Base-by-base conservation (phyloP, 2,797 vertebrate genomes). In the Acanthornis magna region DNA sequence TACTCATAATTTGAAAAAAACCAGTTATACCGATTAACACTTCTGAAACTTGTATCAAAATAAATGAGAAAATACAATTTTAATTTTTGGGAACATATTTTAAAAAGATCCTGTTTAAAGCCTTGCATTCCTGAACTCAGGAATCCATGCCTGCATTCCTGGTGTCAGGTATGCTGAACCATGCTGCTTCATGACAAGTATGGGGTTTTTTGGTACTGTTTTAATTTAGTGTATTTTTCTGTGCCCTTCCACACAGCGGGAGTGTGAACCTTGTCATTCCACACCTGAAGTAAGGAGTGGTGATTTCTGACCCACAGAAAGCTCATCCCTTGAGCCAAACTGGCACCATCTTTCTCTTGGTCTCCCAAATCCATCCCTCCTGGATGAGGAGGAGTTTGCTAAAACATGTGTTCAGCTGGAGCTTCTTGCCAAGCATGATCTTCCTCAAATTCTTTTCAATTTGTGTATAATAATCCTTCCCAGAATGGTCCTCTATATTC, bases 401-500 rank as follows among this genome's bases (percentile, higher is more conserved):
- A n/a, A 79, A 75, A 58, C 16, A 17, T 0, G 0, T 34, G 26
- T 26, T 32, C 45, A 74, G 30, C 11, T 2, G 1, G 43, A 88
- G 19, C 54, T 73, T 22, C 32, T 78, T 72, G 42, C 16, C 67
- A 57, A 68, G 16, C 32, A 9, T 26, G 23, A 74, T 14, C 27
- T 76, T 54, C 43, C 50, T 25, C 43, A 60, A 32, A 19, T 48
- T 60, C 43, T 82, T 63, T 36, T 70, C 25, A 7, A 19, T 71
- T 80, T 68, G 5, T 67, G 13, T 16, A 23, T 4, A 17, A 63
- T 32, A 91, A 85, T 57, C 27, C 25, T 65, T 53, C 51, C 10
- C 30, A 81, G 4, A 40, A 65, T 0, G 1, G 16, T 47, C 23
- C 12, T 75, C 65, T 54, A 8, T 18, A 68, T 57, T 57, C 13